These are phyloP conservation scores for Trachelus iudaicus DNA, from an alignment of 2,888 invertebrate genomes.

Conservation along the genomic window DNA sequence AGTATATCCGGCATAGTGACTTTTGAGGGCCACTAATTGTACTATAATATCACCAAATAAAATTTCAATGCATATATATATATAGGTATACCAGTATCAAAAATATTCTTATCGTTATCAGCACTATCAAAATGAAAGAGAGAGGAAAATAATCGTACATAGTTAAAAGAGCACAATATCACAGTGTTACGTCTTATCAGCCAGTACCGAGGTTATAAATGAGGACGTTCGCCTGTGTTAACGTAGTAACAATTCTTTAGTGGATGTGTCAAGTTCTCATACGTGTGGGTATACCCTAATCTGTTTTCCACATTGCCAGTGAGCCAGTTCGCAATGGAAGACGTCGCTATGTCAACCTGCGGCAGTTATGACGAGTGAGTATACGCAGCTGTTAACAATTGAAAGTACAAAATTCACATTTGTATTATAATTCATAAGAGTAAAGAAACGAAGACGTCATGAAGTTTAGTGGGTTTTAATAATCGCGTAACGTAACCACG, in stretches of 20 bases:
- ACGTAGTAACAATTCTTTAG: slow-evolving; percentile 27
- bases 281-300: slow-evolving; percentile 24
- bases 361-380: slow-evolving; percentile 36
- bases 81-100: not conserved
- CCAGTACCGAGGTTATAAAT: not conserved
- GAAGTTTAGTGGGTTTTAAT: not conserved
- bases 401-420: not conserved
- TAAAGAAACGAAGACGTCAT: not conserved
- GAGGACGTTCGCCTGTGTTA: slow-evolving; percentile 14
- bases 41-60: not conserved
- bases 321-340: slow-evolving; percentile 25
- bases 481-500: not conserved
- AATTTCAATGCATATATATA: not conserved
- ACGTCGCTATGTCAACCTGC: slow-evolving; percentile 27
- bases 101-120: not conserved
- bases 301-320: slow-evolving; percentile 27
- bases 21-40: not conserved
- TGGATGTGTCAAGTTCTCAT: slow-evolving; percentile 10
- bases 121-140: not conserved
- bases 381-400: slow-evolving; percentile 6
- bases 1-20: not conserved
- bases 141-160: not conserved
- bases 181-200: slow-evolving; percentile 32
- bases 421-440: not conserved
- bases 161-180: slow-evolving; percentile 27